phyloP scores from a whole-genome alignment of 2,797 vertebrate species.

The Brotula barbata region DNA sequence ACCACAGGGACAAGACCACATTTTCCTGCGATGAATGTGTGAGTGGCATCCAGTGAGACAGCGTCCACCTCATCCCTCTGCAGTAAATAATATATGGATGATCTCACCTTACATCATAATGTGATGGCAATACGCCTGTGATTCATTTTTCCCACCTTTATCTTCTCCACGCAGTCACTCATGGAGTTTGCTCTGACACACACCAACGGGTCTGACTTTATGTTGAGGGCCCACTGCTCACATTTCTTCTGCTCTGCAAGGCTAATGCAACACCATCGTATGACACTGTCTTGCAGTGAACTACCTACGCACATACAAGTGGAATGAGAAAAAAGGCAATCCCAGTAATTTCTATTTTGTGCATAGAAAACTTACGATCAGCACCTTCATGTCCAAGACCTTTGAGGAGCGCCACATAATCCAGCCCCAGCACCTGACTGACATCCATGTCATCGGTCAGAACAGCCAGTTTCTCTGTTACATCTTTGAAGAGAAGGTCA shows the following conservation, averaged over 20 bases:
- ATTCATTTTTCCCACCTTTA: slow-evolving; percentile 79
- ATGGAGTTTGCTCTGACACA: slow-evolving; percentile 85
- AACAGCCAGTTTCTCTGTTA: slow-evolving; percentile 79
- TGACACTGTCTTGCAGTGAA: slow-evolving; percentile 88
- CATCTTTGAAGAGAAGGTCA: slow-evolving; percentile 87
- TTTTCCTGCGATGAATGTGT: slow-evolving; percentile 86
- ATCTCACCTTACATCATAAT: not conserved
- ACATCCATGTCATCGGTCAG: slow-evolving; percentile 81
- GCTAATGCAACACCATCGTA: slow-evolving; percentile 94
- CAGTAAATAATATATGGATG: not conserved
- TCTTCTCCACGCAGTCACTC: slow-evolving; percentile 87
- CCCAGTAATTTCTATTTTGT: no score
- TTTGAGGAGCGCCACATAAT: slow-evolving; percentile 90
- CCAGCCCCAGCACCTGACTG: slow-evolving; percentile 86
- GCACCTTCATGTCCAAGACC: slow-evolving; percentile 92
- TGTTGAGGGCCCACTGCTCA: slow-evolving; percentile 88
- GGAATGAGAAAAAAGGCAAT: no score
- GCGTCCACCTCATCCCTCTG: slow-evolving; percentile 90
- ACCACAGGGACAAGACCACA: slow-evolving; percentile 89
- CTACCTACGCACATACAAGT: slow-evolving; percentile 78
- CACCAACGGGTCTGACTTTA: slow-evolving; percentile 87
- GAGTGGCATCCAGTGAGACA: slow-evolving; percentile 88
- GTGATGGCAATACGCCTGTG: not conserved
- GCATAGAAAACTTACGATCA: slow-evolving; percentile 10
- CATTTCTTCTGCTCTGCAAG: slow-evolving; percentile 87